Percentiles rank a stretch among this genome's conserved stretches.
phyloP scores from a whole-genome alignment of 2,797 vertebrate genomes.

The Picus viridis region DNA sequence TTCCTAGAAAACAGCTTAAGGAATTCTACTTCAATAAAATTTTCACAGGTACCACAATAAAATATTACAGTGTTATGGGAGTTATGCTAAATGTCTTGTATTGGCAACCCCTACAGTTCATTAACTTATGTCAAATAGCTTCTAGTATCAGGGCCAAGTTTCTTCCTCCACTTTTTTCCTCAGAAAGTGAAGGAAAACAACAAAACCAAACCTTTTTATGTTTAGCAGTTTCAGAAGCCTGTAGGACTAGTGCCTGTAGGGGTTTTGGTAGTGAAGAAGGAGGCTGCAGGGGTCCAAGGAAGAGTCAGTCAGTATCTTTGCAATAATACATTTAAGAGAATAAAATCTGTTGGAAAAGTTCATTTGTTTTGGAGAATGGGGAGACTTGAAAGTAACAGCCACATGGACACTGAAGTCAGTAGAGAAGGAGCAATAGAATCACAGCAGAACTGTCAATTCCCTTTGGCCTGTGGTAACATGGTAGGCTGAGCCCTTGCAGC shows the following conservation, averaged over 20 bases:
- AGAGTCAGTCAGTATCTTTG: not conserved
- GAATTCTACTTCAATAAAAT: not conserved
- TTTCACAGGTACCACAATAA: not conserved
- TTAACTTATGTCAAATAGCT: not conserved
- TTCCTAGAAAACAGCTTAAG: not conserved
- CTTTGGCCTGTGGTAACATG: not conserved
- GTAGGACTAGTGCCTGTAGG: not conserved
- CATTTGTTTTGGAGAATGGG: not conserved
- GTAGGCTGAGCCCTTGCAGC: not conserved
- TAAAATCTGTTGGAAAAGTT: not conserved
- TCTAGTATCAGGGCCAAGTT: not conserved
- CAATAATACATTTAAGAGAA: not conserved
- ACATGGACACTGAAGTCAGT: not conserved
- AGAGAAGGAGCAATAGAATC: not conserved
- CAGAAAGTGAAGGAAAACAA: not conserved
- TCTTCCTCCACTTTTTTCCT: not conserved
- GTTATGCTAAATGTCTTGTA: not conserved
- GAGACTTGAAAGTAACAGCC: not conserved
- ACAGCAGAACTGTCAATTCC: not conserved
- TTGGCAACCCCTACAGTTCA: not conserved
- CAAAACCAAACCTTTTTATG: fast-evolving
- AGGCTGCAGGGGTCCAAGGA: not conserved
- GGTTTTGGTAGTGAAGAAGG: not conserved
- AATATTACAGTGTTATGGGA: not conserved
- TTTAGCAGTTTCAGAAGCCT: not conserved